Conservation (phyloP, 2,113 vertebrate species). For the Egretta garzetta region DNA sequence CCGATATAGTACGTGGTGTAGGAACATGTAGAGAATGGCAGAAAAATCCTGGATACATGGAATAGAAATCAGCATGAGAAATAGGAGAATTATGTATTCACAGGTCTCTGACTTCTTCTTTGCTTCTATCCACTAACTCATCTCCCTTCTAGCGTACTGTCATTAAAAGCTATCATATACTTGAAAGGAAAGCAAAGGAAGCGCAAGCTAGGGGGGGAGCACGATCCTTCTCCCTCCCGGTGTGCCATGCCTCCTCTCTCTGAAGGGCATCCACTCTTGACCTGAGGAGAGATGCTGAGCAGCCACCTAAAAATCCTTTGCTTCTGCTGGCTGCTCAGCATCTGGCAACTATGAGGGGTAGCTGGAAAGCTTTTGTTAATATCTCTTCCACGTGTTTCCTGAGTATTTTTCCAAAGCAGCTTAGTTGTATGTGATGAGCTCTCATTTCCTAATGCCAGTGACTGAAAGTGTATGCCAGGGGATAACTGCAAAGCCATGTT, state of each 20-base stretch:
- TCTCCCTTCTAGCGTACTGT: background rate
- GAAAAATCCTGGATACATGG: background rate
- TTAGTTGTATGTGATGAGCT: background rate
- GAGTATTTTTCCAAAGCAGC: constrained; percentile 57
- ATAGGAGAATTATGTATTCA: background rate
- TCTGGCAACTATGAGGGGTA: background rate
- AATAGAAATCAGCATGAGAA: background rate
- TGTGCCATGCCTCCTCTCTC: background rate
- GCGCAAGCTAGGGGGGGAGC: background rate
- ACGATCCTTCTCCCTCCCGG: background rate
- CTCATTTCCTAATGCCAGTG: constrained; percentile 36
- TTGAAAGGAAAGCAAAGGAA: background rate
- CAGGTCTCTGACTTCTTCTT: background rate
- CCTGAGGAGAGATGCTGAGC: background rate
- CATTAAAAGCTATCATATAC: background rate
- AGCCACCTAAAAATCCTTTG: background rate
- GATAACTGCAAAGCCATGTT: constrained; percentile 21
- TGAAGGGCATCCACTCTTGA: background rate
- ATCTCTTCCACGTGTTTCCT: constrained; percentile 38
- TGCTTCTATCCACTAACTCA: background rate
- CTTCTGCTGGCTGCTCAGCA: constrained; percentile 2
- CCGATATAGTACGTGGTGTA: background rate
- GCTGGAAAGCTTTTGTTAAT: constrained; percentile 18
- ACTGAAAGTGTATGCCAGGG: background rate
- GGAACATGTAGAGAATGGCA: background rate